Conservation (phyloP, 2,888 invertebrate species). For the Liposcelis brunnea region DNA sequence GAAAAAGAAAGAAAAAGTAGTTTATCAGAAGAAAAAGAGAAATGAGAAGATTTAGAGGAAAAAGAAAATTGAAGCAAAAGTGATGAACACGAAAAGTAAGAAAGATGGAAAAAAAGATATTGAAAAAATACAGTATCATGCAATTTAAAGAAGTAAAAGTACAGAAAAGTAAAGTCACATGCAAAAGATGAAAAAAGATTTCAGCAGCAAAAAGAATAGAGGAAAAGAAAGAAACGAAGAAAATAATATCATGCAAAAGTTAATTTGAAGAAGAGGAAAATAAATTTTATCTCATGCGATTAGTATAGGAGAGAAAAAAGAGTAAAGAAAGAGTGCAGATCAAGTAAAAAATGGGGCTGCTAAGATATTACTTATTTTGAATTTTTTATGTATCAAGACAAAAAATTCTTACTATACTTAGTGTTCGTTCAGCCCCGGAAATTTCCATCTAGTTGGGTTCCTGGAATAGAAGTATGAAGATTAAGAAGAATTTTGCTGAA, state of each 20-base stretch:
- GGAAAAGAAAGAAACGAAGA: neutral
- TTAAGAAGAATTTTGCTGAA: too few species aligned
- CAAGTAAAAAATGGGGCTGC: too few species aligned
- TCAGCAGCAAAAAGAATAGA: neutral
- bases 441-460: too few species aligned
- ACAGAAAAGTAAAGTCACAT: slow-evolving; percentile 7
- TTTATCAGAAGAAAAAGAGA: slow-evolving; percentile 6
- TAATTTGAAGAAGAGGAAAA: slow-evolving; percentile 8
- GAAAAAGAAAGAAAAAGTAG: slow-evolving; percentile 10
- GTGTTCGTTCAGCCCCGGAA: too few species aligned
- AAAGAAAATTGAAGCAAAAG: too few species aligned
- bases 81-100: slow-evolving; percentile 10
- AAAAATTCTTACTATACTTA: too few species aligned
- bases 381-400: too few species aligned
- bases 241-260: neutral
- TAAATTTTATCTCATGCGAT: neutral
- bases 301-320: slow-evolving; percentile 6
- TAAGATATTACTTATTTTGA: too few species aligned
- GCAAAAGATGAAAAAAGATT: slow-evolving; percentile 5
- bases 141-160: slow-evolving; percentile 9
- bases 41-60: slow-evolving; percentile 10
- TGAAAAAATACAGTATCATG: neutral
- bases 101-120: slow-evolving; percentile 11
- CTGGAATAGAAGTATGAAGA: too few species aligned
- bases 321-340: neutral